A percentile compares a stretch with the other conserved stretches of the same genome.
Evolutionary conservation across 2,888 invertebrate species (phyloP).

Genomic region (Tiphia femorata): DNA sequence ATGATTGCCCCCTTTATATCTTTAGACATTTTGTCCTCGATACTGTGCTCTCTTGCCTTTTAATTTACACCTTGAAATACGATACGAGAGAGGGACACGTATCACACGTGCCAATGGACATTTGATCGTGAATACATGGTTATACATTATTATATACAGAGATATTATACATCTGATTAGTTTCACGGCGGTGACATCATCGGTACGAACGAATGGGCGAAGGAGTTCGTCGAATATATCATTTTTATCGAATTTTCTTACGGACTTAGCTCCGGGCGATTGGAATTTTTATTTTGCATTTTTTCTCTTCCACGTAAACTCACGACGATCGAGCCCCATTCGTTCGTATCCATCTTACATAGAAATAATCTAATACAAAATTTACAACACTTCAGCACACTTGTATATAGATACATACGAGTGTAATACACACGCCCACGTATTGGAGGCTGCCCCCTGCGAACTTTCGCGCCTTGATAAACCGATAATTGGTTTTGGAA

Average conservation of each 20-base stretch:
- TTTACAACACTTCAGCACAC: slow-evolving; percentile 24
- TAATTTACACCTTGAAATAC: slow-evolving; percentile 37
- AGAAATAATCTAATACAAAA: slow-evolving; percentile 6
- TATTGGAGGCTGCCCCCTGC: neutral
- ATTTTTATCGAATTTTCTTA: neutral
- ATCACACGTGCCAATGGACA: slow-evolving; percentile 27
- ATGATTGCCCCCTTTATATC: slow-evolving; percentile 35
- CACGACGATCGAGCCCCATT: no score
- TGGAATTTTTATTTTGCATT: neutral
- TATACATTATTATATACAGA: slow-evolving; percentile 17
- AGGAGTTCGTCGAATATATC: no score
- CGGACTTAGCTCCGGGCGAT: neutral
- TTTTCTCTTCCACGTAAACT: neutral
- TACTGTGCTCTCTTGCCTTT: slow-evolving; percentile 43
- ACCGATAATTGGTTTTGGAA: neutral
- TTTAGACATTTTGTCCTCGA: slow-evolving; percentile 28
- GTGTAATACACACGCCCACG: slow-evolving; percentile 13
- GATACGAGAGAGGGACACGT: slow-evolving; percentile 34
- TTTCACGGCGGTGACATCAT: neutral
- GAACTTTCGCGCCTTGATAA: neutral
- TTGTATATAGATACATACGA: slow-evolving; percentile 44
- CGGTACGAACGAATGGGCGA: slow-evolving; percentile 1
- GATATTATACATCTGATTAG: slow-evolving; percentile 3
- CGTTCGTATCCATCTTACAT: no score
- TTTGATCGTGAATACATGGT: no score